Percentiles rank a stretch among this genome's conserved stretches.
phyloP scores from a whole-genome alignment of 1,140 invertebrate species.

The Drosophila ficusphila region DNA sequence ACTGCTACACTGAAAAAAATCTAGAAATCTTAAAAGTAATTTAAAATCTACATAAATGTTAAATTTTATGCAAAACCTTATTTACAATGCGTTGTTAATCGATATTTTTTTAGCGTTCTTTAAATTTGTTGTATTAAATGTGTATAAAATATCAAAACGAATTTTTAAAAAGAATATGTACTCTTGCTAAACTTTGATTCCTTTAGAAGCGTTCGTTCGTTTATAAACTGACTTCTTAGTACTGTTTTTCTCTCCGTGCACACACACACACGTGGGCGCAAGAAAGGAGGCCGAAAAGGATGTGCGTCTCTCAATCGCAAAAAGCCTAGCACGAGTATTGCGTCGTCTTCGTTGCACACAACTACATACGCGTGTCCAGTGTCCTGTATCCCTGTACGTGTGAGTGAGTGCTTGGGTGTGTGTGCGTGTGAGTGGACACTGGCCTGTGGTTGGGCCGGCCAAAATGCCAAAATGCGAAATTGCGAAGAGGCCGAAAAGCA shows the following conservation, averaged over 20 bases:
- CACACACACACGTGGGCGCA: constrained; percentile 65
- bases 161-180: no score
- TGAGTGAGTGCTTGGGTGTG: constrained; percentile 6
- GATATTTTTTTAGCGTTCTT: no score
- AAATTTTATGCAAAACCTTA: no score
- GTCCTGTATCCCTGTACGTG: neutral
- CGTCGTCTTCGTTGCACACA: constrained; percentile 59
- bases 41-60: no score
- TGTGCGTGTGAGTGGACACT: constrained; percentile 42
- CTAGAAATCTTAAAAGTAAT: no score
- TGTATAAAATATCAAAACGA: no score
- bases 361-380: constrained; percentile 11
- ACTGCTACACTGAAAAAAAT: constrained; percentile 7
- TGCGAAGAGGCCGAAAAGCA: constrained; percentile 18
- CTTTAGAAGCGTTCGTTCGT: no score
- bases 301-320: constrained; percentile 49
- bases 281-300: constrained; percentile 74
- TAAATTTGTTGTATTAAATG: no score
- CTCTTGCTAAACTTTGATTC: no score
- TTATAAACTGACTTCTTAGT: no score
- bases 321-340: constrained; percentile 69
- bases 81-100: no score
- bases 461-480: constrained; percentile 50
- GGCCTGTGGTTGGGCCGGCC: constrained; percentile 64
- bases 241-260: neutral